Evolutionary conservation across 2,113 vertebrate species (phyloP).

Genomic region (Microcebus tavaratra): DNA sequence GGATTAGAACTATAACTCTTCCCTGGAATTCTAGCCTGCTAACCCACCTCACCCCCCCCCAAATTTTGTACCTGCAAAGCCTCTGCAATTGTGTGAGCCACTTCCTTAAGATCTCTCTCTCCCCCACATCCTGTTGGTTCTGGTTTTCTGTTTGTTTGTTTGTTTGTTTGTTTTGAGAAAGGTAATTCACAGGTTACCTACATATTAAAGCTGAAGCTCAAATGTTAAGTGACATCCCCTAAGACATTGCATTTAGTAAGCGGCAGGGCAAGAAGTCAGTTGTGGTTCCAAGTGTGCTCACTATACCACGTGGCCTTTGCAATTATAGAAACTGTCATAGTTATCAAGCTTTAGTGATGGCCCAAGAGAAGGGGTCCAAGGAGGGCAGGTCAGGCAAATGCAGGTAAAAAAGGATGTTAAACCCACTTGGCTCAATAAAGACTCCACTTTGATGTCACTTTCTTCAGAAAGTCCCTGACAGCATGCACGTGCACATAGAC

Average conservation of each 20-base stretch:
- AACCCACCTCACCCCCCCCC: rapidly evolving
- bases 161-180: neutral
- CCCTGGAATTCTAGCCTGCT: neutral
- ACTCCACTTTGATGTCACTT: neutral
- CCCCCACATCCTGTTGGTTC: neutral
- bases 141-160: too few relatives aligned
- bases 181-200: neutral
- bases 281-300: neutral
- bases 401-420: neutral
- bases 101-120: neutral
- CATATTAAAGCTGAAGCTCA: neutral
- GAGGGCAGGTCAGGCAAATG: neutral
- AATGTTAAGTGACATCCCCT: neutral
- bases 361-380: neutral
- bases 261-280: neutral
- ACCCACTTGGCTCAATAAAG: neutral
- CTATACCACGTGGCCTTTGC: neutral
- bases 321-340: neutral
- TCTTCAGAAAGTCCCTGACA: neutral
- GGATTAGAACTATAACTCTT: neutral
- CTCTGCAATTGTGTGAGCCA: too few relatives aligned
- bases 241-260: neutral
- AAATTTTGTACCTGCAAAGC: neutral
- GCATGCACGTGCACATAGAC: rapidly evolving
- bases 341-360: neutral